Evolutionary conservation across 2,113 vertebrate genomes (phyloP), one percentile per base, ranked within the genome.

Genomic region (Epinephelus moara): DNA sequence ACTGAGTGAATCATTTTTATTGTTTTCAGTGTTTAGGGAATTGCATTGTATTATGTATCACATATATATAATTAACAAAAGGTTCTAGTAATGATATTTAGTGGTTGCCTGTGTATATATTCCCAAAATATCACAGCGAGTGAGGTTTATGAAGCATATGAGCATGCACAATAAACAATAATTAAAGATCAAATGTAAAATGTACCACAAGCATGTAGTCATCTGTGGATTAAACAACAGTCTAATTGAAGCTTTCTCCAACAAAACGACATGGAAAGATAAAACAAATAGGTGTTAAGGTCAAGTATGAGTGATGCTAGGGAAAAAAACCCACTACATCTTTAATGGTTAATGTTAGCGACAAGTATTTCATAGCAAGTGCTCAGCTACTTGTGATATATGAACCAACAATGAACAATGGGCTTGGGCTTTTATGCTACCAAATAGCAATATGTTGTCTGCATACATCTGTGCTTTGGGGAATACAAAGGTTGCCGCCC

Each of bases 391-490:
- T 88, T 91, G 89, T 91, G 84, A 88, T 91, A 94, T 90, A 90
- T 92, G 89, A 93, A 91, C 81, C 82, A 93, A 92, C 87, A 94
- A 91, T 92, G 87, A 94, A 93, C 90, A 94, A 91, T 92, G 81
- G 87, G 69, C 63, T 82, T 45, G 64, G 23, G 90, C 92, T 93
- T 95, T 95, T 89, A 94, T 92, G 88, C 91, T 80, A 93, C 91
- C 90, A 91, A 91, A 94, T 94, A 93, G 91, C 94, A 94, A 93
- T 95, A 95, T 94, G 94, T 92, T 93, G 90, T 90, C 85, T 93
- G 89, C 86, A 86, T 91, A 89, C 85, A 84, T 92, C 89, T 85
- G 82, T 73, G 92, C 95, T 96, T 96, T 90, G 68, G 95, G 95
- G 94, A 95, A 94, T 94, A 91, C 88, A 95, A 91, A 93, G 91